phyloP scores from a whole-genome alignment of 23 tunicate species.

The Ascidia mentula region DNA sequence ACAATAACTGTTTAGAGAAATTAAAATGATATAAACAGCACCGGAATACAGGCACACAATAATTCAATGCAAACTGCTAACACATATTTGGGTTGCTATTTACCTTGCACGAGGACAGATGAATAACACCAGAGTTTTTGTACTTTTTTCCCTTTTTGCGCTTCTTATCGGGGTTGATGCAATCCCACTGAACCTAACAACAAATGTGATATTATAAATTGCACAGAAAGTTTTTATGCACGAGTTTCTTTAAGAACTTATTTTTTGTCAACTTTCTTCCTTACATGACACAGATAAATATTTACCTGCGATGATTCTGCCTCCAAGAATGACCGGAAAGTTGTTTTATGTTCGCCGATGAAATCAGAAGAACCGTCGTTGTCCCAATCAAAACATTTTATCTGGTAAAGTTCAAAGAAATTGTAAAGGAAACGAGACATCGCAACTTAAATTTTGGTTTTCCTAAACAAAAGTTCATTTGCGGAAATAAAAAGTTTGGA shows the following conservation, averaged over 20 bases:
- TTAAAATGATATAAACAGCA: background rate
- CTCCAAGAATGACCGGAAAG: constrained; percentile 67
- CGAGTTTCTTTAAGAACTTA: too few species aligned
- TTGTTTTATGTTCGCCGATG: constrained; percentile 69
- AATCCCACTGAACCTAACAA: constrained; percentile 82
- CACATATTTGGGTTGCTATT: background rate
- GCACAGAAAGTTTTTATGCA: background rate
- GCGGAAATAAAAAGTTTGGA: too few species aligned
- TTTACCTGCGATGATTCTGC: constrained; percentile 53
- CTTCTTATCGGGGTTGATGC: constrained; percentile 75
- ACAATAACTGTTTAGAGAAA: background rate
- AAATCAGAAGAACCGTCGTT: constrained; percentile 79
- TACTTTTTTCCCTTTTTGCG: constrained; percentile 90
- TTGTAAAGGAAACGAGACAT: too few species aligned
- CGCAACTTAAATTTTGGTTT: too few species aligned
- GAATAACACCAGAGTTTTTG: constrained; percentile 89
- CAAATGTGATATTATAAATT: background rate
- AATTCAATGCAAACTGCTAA: background rate
- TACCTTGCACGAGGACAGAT: constrained; percentile 57
- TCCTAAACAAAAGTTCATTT: too few species aligned
- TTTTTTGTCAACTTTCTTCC: too few species aligned
- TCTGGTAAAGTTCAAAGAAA: too few species aligned
- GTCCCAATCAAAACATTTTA: constrained; percentile 66
- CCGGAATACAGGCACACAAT: background rate
- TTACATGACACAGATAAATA: background rate